A percentile compares a stretch with the other conserved stretches of the same genome.
Conservation (phyloP, 2,888 invertebrate species). For the Helleia helle region DNA sequence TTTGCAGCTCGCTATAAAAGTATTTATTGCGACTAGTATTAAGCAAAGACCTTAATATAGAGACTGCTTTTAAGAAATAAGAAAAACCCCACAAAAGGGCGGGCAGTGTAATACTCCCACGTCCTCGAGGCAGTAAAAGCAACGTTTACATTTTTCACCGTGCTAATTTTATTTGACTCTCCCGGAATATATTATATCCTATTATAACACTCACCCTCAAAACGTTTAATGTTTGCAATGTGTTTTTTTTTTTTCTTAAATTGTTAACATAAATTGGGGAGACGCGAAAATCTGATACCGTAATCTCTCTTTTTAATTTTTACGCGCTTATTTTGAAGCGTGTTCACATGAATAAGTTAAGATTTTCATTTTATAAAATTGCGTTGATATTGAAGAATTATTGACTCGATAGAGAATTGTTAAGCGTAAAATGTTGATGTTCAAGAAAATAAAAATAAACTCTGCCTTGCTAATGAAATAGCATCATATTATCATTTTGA, state of each 20-base stretch:
- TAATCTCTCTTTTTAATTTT: constrained; percentile 50
- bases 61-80: constrained; percentile 14
- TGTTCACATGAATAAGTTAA: no score
- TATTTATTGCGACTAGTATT: background rate
- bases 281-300: constrained; percentile 56
- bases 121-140: constrained; percentile 60
- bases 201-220: constrained; percentile 55
- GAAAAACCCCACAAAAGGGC: constrained; percentile 19
- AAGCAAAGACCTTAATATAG: background rate
- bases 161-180: constrained; percentile 73
- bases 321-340: background rate
- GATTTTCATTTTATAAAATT: no score
- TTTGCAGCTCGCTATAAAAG: background rate
- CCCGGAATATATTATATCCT: constrained; percentile 71
- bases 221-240: constrained; percentile 62
- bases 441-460: no score
- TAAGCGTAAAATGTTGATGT: no score
- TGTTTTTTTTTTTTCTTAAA: constrained; percentile 54
- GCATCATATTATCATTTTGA: no score
- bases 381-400: no score
- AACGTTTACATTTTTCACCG: constrained; percentile 72
- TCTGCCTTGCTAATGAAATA: no score
- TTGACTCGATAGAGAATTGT: no score
- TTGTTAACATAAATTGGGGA: constrained; percentile 58
- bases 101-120: constrained; percentile 56